Conservation (phyloP, 2,113 vertebrate species). For the Colossoma macropomum region DNA sequence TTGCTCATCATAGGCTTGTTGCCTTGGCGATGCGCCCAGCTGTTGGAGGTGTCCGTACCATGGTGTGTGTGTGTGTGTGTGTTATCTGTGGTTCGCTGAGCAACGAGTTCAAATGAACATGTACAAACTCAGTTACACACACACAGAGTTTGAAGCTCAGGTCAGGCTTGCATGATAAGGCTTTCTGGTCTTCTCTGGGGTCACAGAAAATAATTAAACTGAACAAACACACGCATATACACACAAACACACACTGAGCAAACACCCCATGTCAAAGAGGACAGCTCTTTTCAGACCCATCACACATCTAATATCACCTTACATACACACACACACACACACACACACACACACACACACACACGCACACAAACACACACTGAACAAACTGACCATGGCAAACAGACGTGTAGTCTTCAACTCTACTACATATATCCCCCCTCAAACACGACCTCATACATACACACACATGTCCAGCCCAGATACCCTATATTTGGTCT, state of each 20-base stretch:
- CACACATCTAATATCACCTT: slow-evolving; percentile 36
- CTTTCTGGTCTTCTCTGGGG: slow-evolving; percentile 15
- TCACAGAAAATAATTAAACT: slow-evolving; percentile 44
- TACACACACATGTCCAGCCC: not conserved
- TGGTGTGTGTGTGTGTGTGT: not conserved
- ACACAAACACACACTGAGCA: slow-evolving; percentile 28
- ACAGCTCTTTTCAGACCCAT: slow-evolving; percentile 20
- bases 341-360: not conserved
- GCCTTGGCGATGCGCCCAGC: not conserved
- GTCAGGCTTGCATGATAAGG: slow-evolving; percentile 27
- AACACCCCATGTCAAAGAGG: slow-evolving; percentile 27
- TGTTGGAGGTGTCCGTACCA: slow-evolving; percentile 14
- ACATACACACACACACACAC: slow-evolving; percentile 20
- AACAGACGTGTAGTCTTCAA: slow-evolving; percentile 13
- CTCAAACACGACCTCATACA: not conserved
- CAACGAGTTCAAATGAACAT: slow-evolving; percentile 11
- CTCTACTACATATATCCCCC: not conserved
- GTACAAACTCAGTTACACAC: slow-evolving; percentile 13
- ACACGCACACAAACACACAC: not conserved
- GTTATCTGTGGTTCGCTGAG: slow-evolving; percentile 7
- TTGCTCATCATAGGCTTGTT: not conserved
- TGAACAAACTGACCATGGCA: not conserved
- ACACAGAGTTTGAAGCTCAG: slow-evolving; percentile 4
- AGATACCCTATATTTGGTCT: not conserved
- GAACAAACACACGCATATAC: slow-evolving; percentile 32